Percentiles rank a stretch among this genome's conserved stretches.
Conservation (phyloP, 64 coral and sea anemone genomes). For the Anthopleura sola region DNA sequence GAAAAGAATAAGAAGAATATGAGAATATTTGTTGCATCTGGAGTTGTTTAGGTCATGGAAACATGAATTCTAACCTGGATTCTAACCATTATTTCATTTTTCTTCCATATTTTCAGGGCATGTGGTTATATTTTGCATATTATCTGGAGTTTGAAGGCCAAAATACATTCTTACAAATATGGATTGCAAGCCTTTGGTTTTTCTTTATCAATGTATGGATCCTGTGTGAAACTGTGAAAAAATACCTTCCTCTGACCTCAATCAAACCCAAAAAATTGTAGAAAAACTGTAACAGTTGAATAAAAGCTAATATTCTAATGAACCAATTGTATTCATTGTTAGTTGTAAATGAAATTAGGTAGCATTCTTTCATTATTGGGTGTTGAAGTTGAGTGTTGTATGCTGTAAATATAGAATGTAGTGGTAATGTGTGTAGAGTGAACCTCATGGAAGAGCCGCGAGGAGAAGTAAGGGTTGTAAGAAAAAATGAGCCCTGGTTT, state of each 20-base stretch:
- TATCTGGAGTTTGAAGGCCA: constrained; percentile 76
- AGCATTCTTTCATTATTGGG: too few species aligned
- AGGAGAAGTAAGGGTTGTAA: too few species aligned
- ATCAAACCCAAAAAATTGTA: constrained; percentile 5
- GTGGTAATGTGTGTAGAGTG: too few species aligned
- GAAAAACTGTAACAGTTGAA: not conserved
- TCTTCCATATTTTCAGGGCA: constrained; percentile 29
- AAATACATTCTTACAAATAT: constrained; percentile 75
- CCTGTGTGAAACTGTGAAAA: constrained; percentile 43
- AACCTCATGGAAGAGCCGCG: too few species aligned
- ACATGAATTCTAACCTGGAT: not conserved
- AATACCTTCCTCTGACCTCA: not conserved
- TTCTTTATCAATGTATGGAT: constrained; percentile 78
- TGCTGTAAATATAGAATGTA: too few species aligned
- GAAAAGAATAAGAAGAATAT: too few species aligned
- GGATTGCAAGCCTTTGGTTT: constrained; percentile 68
- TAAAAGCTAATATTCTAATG: not conserved
- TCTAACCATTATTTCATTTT: not conserved
- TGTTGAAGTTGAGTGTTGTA: too few species aligned
- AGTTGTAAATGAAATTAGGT: too few species aligned
- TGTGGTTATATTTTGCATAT: constrained; percentile 75
- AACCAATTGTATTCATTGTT: too few species aligned
- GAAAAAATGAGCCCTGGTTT: too few species aligned
- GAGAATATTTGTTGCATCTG: too few species aligned
- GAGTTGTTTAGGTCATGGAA: too few species aligned